Evolutionary conservation across 2,888 invertebrate genomes (phyloP).

Genomic region (Phragmatobia fuliginosa): DNA sequence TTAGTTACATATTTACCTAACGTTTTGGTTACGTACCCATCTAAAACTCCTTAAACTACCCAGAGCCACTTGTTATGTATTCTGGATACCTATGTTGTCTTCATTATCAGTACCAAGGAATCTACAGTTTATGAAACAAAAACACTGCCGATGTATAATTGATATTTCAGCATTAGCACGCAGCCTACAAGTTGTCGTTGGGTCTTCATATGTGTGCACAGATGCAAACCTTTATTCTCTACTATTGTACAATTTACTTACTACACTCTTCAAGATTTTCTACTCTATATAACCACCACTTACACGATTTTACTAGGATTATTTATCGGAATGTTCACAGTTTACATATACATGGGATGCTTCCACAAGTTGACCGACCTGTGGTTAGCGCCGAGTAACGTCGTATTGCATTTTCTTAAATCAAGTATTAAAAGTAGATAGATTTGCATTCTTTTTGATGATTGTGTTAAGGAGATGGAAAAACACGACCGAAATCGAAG

Average conservation of each 20-base stretch:
- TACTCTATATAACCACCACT: neutral
- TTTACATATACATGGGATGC: too few relatives aligned
- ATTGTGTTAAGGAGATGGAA: neutral
- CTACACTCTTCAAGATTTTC: neutral
- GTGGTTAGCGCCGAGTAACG: neutral
- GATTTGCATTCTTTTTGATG: neutral
- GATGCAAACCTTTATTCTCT: too few relatives aligned
- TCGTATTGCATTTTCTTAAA: neutral
- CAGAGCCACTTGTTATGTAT: neutral
- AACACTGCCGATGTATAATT: too few relatives aligned
- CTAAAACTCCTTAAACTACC: too few relatives aligned
- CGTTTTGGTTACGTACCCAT: too few relatives aligned
- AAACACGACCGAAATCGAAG: neutral
- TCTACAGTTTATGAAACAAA: too few relatives aligned
- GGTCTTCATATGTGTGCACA: too few relatives aligned
- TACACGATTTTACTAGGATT: neutral
- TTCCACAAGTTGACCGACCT: neutral
- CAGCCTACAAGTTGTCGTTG: neutral
- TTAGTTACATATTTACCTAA: too few relatives aligned
- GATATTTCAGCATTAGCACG: neutral
- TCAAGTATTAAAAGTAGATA: neutral
- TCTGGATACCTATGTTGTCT: neutral
- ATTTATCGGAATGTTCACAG: neutral
- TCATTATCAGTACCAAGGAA: neutral
- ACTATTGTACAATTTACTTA: neutral